Evolutionary conservation across 2,888 invertebrate genomes (phyloP).

Genomic region (Rhimphoctona megacephalus): DNA sequence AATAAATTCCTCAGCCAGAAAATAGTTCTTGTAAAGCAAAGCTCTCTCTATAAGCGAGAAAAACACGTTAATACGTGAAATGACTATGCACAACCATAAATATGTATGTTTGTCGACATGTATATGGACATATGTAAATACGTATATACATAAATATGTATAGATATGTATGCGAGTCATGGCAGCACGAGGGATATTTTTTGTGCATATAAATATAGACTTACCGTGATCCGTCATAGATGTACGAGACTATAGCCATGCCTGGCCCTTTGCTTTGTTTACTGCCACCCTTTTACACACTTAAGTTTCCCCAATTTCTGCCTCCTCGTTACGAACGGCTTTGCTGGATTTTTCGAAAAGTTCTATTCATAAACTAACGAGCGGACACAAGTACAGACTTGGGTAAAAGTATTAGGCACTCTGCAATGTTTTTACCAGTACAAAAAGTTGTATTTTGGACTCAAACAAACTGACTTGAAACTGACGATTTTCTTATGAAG

Average conservation of each 20-base stretch:
- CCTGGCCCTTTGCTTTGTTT: background rate
- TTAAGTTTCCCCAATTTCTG: background rate
- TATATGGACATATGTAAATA: constrained; percentile 10
- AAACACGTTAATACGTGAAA: background rate
- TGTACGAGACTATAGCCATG: background rate
- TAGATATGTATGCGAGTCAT: background rate
- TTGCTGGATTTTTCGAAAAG: background rate
- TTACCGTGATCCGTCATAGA: background rate
- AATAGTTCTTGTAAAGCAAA: background rate
- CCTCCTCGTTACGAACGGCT: background rate
- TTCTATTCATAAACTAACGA: constrained; percentile 2
- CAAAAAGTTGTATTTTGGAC: too few relatives aligned
- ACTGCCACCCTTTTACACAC: background rate
- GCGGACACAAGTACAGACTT: background rate
- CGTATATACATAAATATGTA: constrained; percentile 6
- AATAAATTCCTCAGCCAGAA: background rate
- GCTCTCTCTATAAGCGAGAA: background rate
- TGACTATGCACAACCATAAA: background rate
- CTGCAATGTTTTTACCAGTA: too few relatives aligned
- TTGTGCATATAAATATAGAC: background rate
- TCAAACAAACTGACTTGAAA: too few relatives aligned
- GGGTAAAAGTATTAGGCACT: too few relatives aligned
- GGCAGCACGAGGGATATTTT: background rate
- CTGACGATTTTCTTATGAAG: too few relatives aligned
- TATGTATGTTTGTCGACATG: background rate